Conservation (phyloP, 1,140 invertebrate genomes). For the Zaprionus inermis region DNA sequence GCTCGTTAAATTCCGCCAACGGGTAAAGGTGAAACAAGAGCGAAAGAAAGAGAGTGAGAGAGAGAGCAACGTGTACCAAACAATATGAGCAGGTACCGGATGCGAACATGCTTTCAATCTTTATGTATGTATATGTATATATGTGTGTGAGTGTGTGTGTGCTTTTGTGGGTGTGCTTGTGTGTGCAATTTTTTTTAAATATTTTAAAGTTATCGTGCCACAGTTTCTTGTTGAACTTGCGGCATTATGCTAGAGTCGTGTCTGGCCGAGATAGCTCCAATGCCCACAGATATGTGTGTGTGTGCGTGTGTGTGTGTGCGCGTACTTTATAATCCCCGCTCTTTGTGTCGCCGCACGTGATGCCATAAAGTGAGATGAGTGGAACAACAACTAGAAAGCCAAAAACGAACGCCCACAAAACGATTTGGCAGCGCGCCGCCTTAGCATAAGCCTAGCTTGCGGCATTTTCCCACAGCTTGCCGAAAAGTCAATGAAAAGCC, state of each 20-base stretch:
- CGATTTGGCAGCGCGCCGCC: slow-evolving; percentile 28
- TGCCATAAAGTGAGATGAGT: slow-evolving; percentile 48
- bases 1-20: slow-evolving; percentile 79
- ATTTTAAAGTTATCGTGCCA: slow-evolving; percentile 68
- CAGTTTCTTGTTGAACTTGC: slow-evolving; percentile 44
- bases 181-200: slow-evolving; percentile 31
- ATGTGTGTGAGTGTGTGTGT: background rate
- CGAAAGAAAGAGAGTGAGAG: background rate
- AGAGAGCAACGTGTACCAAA: background rate
- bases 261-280: slow-evolving; percentile 44
- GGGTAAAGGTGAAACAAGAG: slow-evolving; percentile 49
- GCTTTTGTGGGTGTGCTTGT: slow-evolving; percentile 10
- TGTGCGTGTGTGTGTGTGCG: slow-evolving; percentile 16
- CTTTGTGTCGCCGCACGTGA: slow-evolving; percentile 55
- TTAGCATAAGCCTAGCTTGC: slow-evolving; percentile 68
- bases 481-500: slow-evolving; percentile 37
- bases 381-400: background rate
- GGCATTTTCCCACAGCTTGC: slow-evolving; percentile 34
- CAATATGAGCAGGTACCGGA: slow-evolving; percentile 49
- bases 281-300: slow-evolving; percentile 31
- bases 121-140: slow-evolving; percentile 11
- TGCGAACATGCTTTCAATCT: slow-evolving; percentile 68
- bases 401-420: slow-evolving; percentile 30
- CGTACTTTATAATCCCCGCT: slow-evolving; percentile 61
- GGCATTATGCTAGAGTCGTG: slow-evolving; percentile 1